Conservation (phyloP, 2,113 vertebrate species). For the Motacilla alba region DNA sequence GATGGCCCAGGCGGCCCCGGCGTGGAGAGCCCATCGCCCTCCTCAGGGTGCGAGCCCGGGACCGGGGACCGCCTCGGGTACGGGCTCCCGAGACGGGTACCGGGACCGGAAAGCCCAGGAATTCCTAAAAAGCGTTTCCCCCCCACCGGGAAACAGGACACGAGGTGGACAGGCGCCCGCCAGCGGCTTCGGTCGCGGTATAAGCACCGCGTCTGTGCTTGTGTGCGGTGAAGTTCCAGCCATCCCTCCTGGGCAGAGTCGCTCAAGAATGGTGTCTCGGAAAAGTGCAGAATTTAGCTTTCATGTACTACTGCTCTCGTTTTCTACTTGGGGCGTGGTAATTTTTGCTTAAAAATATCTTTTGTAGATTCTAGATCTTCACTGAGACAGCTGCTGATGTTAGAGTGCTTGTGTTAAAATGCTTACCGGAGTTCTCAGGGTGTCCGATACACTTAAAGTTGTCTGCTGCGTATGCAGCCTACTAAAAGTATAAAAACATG, state of each 20-base stretch:
- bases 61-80: not conserved
- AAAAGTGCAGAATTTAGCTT: not conserved
- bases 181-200: not conserved
- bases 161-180: not conserved
- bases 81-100: not conserved
- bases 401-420: not conserved
- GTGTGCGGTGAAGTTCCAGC: not conserved
- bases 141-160: not conserved
- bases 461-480: not conserved
- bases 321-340: not conserved
- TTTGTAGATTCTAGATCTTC: not conserved
- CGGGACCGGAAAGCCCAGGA: not conserved
- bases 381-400: not conserved
- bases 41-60: not conserved
- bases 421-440: not conserved
- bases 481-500: not conserved
- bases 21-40: not conserved
- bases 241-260: not conserved
- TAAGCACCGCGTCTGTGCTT: not conserved
- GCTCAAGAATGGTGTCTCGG: not conserved
- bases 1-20: not conserved
- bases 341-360: not conserved
- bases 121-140: not conserved
- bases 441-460: not conserved
- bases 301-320: fast-evolving